Conservation (phyloP, 2,888 invertebrate species). For the Ichneumoninae sp. region DNA sequence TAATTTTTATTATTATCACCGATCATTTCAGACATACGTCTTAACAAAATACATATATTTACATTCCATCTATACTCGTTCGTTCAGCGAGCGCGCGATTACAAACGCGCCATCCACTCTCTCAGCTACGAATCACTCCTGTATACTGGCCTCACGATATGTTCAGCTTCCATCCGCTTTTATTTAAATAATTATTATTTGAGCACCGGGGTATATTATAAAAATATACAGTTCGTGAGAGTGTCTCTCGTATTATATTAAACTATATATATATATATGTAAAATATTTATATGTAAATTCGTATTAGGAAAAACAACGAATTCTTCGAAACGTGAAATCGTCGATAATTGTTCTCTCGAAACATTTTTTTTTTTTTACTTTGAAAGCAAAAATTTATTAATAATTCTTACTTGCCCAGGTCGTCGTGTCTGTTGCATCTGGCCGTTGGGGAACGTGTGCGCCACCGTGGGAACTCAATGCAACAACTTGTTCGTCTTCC, state of each 20-base stretch:
- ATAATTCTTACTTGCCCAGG: conserved; percentile 17
- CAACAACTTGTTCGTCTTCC: conserved; percentile 37
- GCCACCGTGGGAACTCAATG: conserved; percentile 50
- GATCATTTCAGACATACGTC: conserved; percentile 29
- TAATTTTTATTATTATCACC: conserved; percentile 50
- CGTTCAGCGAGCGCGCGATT: conserved; percentile 10
- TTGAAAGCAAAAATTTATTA: conserved; percentile 23
- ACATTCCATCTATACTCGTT: conserved; percentile 1
- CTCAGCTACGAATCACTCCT: conserved; percentile 32
- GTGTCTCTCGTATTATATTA: conserved; percentile 42
- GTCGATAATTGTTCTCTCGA: conserved; percentile 29
- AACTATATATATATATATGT: conserved; percentile 22
- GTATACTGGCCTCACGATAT: conserved; percentile 57
- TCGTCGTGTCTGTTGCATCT: conserved; percentile 19
- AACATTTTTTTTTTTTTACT: neutral
- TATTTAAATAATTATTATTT: conserved; percentile 63
- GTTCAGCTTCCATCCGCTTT: conserved; percentile 60
- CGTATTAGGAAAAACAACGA: conserved; percentile 14
- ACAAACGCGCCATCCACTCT: neutral
- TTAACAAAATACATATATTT: conserved; percentile 52
- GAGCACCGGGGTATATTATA: conserved; percentile 62
- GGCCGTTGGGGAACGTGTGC: conserved; percentile 25
- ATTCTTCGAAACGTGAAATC: conserved; percentile 12
- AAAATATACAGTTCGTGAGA: conserved; percentile 60
- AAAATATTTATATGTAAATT: conserved; percentile 34